Percentiles rank a stretch among this genome's conserved stretches.
Conservation (phyloP, 2,888 invertebrate species). For the Lordiphosa andalusiaca region DNA sequence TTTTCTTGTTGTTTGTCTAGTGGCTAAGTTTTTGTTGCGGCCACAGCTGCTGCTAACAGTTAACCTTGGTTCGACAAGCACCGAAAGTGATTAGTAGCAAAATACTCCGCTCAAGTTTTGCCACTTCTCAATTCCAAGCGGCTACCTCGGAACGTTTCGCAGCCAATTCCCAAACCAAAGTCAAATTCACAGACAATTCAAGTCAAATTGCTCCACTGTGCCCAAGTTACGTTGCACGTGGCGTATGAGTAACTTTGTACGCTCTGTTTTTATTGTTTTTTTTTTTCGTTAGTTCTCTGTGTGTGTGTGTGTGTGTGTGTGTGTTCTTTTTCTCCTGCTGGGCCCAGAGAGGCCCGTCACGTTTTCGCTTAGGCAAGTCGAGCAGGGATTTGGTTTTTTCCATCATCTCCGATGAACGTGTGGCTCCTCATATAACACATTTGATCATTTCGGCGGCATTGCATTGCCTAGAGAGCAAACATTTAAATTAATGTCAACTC, state of each 20-base stretch:
- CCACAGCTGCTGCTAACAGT: conserved; percentile 58
- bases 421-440: conserved; percentile 50
- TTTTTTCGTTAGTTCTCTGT: conserved; percentile 23
- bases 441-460: conserved; percentile 50
- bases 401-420: conserved; percentile 50
- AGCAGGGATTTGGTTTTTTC: conserved; percentile 35
- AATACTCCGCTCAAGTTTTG: no score
- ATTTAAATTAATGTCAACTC: conserved; percentile 57
- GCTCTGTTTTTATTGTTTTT: conserved; percentile 25
- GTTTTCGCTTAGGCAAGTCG: conserved; percentile 59
- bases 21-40: conserved; percentile 53
- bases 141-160: no score
- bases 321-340: conserved; percentile 24
- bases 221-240: conserved; percentile 53
- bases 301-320: conserved; percentile 22
- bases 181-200: not conserved
- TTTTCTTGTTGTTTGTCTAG: conserved; percentile 29
- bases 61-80: conserved; percentile 19
- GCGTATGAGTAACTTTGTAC: conserved; percentile 61
- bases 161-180: no score
- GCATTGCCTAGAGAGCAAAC: conserved; percentile 48
- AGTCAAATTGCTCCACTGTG: not conserved
- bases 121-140: no score
- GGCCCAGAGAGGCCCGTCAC: conserved; percentile 65
- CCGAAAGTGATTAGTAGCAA: no score